Percentiles rank a stretch among this genome's conserved stretches.
Conservation (phyloP, 2,113 vertebrate genomes). For the Datnioides undecimradiatus region DNA sequence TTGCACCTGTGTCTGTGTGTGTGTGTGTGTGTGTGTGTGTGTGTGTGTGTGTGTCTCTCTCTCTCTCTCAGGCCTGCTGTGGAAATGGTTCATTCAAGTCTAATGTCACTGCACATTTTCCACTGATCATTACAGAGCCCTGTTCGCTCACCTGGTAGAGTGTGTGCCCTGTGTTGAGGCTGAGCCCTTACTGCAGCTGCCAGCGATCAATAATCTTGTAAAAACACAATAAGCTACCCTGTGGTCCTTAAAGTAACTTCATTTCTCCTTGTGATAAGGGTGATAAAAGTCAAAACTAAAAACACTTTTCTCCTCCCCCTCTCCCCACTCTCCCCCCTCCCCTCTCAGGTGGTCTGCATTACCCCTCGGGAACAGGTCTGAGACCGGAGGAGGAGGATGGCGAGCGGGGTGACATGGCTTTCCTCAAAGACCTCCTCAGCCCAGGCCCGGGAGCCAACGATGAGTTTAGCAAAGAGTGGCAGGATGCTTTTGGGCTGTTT, state of each 20-base stretch:
- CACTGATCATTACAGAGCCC: not conserved
- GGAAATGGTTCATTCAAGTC: not conserved
- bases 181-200: too few relatives aligned
- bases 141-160: too few relatives aligned
- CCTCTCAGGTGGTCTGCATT: constrained; percentile 3
- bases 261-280: too few relatives aligned
- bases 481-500: constrained; percentile 82
- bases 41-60: too few relatives aligned
- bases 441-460: constrained; percentile 67
- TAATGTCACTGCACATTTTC: not conserved
- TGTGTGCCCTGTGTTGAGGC: too few relatives aligned
- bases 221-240: too few relatives aligned
- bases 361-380: constrained; percentile 24
- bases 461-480: constrained; percentile 81
- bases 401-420: constrained; percentile 86
- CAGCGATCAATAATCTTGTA: too few relatives aligned
- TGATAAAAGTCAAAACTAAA: too few relatives aligned
- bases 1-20: too few relatives aligned
- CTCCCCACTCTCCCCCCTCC: constrained; percentile 12
- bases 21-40: too few relatives aligned
- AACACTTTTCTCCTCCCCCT: not conserved
- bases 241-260: too few relatives aligned
- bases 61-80: not conserved
- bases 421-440: constrained; percentile 86
- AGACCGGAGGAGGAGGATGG: constrained; percentile 78